These are phyloP conservation scores for Amphiura filiformis DNA, from an alignment of 35 echinoderm and acorn worm genomes.

Conservation along the genomic window DNA sequence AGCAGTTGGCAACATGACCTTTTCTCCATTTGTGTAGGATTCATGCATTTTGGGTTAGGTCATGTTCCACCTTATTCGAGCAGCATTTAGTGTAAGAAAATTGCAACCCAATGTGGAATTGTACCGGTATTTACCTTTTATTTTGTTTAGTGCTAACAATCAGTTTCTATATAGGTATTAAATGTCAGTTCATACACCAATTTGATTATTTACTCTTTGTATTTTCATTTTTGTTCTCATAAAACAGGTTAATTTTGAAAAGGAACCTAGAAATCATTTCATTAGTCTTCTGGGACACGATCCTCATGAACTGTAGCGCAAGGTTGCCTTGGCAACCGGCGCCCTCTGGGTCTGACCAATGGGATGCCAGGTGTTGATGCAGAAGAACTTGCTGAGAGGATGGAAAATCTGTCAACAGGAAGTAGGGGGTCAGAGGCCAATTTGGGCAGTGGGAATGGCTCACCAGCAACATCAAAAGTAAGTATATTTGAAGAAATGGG, in stretches of 20 bases:
- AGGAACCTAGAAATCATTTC: constrained; percentile 83
- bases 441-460: constrained; percentile 60
- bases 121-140: no score
- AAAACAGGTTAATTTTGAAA: constrained; percentile 98
- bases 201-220: no score
- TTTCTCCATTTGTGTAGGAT: no score
- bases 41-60: no score
- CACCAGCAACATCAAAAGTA: constrained; percentile 70
- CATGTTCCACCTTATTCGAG: no score
- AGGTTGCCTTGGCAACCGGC: constrained; percentile 74
- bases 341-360: constrained; percentile 70
- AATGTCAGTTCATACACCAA: no score
- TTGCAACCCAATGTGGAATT: no score
- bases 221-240: no score
- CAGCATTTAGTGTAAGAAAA: no score
- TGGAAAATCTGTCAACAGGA: constrained; percentile 67
- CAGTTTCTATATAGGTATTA: no score
- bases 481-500: neutral
- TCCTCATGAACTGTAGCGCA: constrained; percentile 71
- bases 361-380: constrained; percentile 69
- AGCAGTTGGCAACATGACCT: no score
- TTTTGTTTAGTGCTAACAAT: no score
- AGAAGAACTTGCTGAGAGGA: constrained; percentile 80
- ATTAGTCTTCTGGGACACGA: constrained; percentile 78
- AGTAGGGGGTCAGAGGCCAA: constrained; percentile 59